Evolutionary conservation across 2,797 vertebrate species (phyloP).

Genomic region (Ficedula albicollis): DNA sequence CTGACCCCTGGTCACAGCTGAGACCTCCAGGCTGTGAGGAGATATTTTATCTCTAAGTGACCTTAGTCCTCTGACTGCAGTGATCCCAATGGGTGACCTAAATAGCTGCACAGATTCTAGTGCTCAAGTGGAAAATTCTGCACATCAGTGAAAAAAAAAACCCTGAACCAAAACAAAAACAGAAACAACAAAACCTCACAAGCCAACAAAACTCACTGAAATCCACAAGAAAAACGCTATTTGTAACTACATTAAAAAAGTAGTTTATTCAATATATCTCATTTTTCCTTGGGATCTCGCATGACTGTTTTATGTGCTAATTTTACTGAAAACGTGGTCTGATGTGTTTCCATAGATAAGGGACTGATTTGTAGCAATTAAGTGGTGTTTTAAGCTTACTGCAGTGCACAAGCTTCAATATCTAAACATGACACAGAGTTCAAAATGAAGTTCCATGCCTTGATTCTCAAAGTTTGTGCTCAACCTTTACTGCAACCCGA

Average conservation of each 20-base stretch:
- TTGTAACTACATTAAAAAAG: background rate
- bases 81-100: background rate
- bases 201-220: background rate
- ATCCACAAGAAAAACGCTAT: accelerated
- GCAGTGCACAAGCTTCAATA: background rate
- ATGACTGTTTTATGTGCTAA: background rate
- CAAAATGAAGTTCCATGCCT: background rate
- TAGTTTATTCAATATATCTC: background rate
- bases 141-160: background rate
- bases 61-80: background rate
- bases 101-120: background rate
- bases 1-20: background rate
- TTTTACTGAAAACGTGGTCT: background rate
- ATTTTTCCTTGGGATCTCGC: background rate
- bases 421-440: background rate
- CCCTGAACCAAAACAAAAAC: background rate
- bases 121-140: background rate
- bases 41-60: background rate
- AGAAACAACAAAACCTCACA: background rate
- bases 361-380: background rate
- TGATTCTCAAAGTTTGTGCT: background rate
- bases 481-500: background rate
- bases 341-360: background rate
- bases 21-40: background rate
- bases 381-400: background rate